Evolutionary conservation across 2,113 vertebrate species (phyloP).

Genomic region (Plestiodon gilberti): DNA sequence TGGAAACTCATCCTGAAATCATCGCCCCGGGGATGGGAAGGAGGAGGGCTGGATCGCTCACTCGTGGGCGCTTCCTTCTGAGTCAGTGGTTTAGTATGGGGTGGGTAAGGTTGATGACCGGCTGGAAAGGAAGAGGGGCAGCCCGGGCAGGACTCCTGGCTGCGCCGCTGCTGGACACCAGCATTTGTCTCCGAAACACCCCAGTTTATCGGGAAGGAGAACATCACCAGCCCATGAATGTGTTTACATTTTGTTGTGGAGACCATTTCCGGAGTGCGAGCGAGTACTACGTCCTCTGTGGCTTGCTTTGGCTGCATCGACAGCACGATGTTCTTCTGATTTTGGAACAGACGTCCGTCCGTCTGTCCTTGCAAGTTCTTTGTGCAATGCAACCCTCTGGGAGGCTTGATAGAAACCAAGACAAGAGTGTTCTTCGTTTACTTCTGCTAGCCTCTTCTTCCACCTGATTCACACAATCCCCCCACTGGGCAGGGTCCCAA

Average conservation of each 20-base stretch:
- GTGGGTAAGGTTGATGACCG: neutral
- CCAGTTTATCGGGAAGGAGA: neutral
- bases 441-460: neutral
- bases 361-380: neutral
- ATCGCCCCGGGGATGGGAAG: neutral
- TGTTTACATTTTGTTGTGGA: slow-evolving; percentile 22
- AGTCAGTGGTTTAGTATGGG: neutral
- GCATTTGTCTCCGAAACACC: neutral
- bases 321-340: neutral
- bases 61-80: neutral
- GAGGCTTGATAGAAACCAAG: neutral
- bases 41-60: neutral
- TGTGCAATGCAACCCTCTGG: too few relatives aligned
- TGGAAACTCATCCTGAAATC: neutral
- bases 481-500: too few relatives aligned
- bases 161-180: neutral
- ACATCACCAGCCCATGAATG: neutral
- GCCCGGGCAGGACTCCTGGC: too few relatives aligned
- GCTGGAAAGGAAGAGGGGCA: neutral
- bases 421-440: neutral
- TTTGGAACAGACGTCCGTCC: neutral
- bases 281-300: too few relatives aligned
- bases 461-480: neutral
- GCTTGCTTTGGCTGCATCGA: neutral
- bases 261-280: neutral